These are phyloP conservation scores for Pan paniscus DNA, from an alignment of 2,113 vertebrate species.

Conservation along the genomic window DNA sequence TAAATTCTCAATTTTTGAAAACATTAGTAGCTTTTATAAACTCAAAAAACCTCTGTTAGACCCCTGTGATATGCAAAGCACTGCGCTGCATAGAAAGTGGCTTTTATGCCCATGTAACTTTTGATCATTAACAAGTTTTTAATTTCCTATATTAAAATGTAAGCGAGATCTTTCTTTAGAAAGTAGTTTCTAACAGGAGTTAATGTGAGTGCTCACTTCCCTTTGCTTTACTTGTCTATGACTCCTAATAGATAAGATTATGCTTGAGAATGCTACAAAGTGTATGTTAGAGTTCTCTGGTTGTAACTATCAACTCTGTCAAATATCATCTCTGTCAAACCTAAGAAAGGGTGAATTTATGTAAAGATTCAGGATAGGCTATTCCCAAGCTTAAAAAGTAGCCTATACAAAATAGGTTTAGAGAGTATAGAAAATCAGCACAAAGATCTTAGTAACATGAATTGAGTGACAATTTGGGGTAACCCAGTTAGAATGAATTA, in stretches of 20 bases:
- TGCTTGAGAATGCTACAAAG: neutral
- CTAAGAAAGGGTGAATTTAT: neutral
- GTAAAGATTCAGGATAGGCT: neutral
- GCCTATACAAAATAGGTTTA: neutral
- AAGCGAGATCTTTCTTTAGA: neutral
- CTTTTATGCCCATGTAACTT: neutral
- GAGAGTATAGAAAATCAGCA: neutral
- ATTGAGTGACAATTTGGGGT: neutral
- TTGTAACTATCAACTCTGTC: neutral
- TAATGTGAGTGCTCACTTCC: neutral
- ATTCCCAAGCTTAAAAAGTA: neutral
- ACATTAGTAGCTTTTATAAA: neutral
- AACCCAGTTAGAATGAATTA: neutral
- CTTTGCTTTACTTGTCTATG: neutral
- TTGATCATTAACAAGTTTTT: neutral
- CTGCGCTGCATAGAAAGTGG: neutral
- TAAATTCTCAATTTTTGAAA: neutral
- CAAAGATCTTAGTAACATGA: neutral
- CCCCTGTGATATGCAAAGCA: neutral
- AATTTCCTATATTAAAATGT: neutral
- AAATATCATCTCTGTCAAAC: neutral
- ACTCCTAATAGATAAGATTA: neutral
- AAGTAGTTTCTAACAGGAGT: neutral
- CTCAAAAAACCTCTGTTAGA: neutral
- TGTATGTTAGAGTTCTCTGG: neutral